These are phyloP conservation scores for Panthera tigris DNA, from an alignment of 2,113 vertebrate species.

Conservation along the genomic window DNA sequence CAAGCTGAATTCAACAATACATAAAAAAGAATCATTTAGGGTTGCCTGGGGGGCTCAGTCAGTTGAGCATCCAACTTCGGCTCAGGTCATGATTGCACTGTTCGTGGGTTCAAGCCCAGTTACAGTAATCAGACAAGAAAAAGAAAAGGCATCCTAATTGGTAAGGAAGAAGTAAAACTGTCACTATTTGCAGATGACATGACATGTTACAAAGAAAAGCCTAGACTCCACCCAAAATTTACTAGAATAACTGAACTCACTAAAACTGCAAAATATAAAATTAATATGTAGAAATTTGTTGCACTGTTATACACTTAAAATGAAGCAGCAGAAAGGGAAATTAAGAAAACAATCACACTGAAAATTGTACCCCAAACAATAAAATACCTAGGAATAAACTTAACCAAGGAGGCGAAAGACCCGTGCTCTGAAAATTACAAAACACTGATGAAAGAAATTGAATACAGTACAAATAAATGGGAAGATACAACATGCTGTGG, in stretches of 20 bases:
- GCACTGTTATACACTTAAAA: background rate
- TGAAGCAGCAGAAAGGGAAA: background rate
- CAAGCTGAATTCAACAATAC: background rate
- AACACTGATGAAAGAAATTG: background rate
- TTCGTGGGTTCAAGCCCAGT: no score
- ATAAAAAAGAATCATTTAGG: background rate
- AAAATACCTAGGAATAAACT: background rate
- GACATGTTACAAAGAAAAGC: background rate
- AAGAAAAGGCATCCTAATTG: background rate
- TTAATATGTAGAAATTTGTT: background rate
- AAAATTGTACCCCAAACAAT: background rate
- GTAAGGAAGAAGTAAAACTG: background rate
- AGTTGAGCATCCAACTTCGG: no score
- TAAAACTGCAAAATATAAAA: background rate
- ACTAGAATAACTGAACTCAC: background rate
- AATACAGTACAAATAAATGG: background rate
- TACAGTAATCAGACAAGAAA: background rate
- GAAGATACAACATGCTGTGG: background rate
- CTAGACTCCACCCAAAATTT: background rate
- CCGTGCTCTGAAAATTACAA: background rate
- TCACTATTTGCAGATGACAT: background rate
- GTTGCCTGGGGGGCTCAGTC: no score
- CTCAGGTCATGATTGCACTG: no score
- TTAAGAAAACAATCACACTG: background rate
- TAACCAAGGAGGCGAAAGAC: background rate